A percentile compares a stretch with the other conserved stretches of the same genome.
These are phyloP conservation scores for Magallana ariakensis DNA, from an alignment of 1,140 invertebrate species.

Conservation along the genomic window DNA sequence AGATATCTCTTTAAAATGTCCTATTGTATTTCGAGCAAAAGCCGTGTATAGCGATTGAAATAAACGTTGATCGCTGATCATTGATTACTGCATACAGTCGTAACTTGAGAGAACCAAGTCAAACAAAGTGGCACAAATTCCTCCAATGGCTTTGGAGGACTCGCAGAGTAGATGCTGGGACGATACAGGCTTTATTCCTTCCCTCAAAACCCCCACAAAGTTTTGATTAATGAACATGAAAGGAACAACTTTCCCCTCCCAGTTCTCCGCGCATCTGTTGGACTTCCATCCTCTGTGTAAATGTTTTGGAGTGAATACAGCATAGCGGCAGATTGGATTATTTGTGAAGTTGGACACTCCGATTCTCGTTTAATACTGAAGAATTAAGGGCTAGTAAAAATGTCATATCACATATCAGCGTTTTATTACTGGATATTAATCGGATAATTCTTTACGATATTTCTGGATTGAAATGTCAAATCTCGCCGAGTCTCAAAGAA, in stretches of 20 bases:
- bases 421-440: neutral
- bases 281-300: neutral
- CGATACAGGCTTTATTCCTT: neutral
- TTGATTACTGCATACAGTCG: neutral
- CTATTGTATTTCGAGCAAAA: neutral
- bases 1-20: too few species aligned
- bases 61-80: neutral
- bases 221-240: neutral
- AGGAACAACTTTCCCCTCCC: neutral
- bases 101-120: neutral
- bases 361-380: neutral
- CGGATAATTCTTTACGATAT: neutral
- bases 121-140: neutral
- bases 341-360: neutral
- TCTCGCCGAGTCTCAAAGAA: neutral
- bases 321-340: neutral
- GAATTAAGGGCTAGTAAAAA: neutral
- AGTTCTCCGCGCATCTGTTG: neutral
- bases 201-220: neutral
- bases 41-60: neutral
- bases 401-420: neutral
- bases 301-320: neutral
- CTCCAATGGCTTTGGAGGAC: too few species aligned
- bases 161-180: too few species aligned
- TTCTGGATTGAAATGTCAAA: slow-evolving; percentile 26